Evolutionary conservation across 2,888 invertebrate genomes (phyloP).

Genomic region (Diaprepes abbreviatus): DNA sequence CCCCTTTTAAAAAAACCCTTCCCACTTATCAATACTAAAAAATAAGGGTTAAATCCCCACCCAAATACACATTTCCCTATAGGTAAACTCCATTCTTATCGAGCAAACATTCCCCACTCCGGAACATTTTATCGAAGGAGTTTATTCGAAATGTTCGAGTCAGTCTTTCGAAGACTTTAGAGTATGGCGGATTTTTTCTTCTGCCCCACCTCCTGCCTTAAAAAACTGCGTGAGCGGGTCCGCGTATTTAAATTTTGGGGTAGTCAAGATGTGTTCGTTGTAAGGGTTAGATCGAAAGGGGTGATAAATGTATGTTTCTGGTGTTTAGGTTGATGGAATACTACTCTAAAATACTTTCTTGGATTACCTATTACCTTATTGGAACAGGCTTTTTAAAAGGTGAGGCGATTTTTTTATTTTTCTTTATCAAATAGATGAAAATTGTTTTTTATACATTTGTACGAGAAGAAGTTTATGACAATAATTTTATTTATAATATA

Average conservation of each 20-base stretch:
- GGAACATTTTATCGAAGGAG: slow-evolving; percentile 20
- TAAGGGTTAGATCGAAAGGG: slow-evolving; percentile 26
- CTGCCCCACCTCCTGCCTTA: slow-evolving; percentile 25
- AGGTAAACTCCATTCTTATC: slow-evolving; percentile 21
- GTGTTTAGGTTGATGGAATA: no score
- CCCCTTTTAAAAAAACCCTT: slow-evolving; percentile 42
- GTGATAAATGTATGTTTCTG: no score
- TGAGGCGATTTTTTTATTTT: no score
- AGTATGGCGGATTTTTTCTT: slow-evolving; percentile 27
- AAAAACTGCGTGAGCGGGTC: slow-evolving; percentile 38
- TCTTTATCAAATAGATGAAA: no score
- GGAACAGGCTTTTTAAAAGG: no score
- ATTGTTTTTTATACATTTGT: no score
- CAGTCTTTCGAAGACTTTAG: slow-evolving; percentile 25
- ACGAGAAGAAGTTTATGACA: no score
- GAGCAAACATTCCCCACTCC: slow-evolving; percentile 30
- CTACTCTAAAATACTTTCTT: no score
- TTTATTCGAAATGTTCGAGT: slow-evolving; percentile 30
- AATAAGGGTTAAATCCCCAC: slow-evolving; percentile 44
- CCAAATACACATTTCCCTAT: slow-evolving; percentile 24
- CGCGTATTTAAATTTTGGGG: slow-evolving; percentile 37
- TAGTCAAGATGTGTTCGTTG: slow-evolving; percentile 26
- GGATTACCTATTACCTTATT: no score
- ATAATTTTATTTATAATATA: no score
- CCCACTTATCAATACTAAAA: slow-evolving; percentile 24